phyloP scores from a whole-genome alignment of 2,888 invertebrate species.

The Sussaba pulchella region DNA sequence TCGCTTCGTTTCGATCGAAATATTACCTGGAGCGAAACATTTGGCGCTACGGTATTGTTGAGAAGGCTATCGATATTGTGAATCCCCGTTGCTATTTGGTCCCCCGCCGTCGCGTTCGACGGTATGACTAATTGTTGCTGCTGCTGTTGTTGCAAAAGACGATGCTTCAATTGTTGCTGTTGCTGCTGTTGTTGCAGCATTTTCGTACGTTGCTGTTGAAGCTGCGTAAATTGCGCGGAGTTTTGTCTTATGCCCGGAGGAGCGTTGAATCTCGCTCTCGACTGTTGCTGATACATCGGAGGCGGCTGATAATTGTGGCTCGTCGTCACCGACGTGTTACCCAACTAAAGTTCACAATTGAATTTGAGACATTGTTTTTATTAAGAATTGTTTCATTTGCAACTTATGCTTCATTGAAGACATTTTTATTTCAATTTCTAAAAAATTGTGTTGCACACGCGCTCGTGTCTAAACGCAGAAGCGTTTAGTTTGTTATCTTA shows the following conservation, averaged over 20 bases:
- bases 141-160: conserved; percentile 91
- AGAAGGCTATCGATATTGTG: conserved; percentile 93
- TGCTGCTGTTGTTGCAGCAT: conserved; percentile 83
- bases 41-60: conserved; percentile 94
- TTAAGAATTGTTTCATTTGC: background rate
- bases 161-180: conserved; percentile 87
- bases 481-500: no score
- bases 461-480: no score
- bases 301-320: conserved; percentile 84
- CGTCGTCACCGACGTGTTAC: conserved; percentile 81
- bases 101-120: conserved; percentile 89
- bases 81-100: conserved; percentile 86
- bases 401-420: background rate
- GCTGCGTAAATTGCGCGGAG: conserved; percentile 78
- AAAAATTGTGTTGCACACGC: no score
- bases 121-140: conserved; percentile 93
- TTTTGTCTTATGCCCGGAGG: conserved; percentile 79
- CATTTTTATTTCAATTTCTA: no score
- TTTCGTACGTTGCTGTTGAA: conserved; percentile 84
- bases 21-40: conserved; percentile 91
- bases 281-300: conserved; percentile 83
- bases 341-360: conserved; percentile 74
- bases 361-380: background rate
- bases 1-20: no score
- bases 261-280: conserved; percentile 80